These are phyloP conservation scores for Capreolus pygargus DNA, from an alignment of 2,113 vertebrate genomes.

Conservation along the genomic window DNA sequence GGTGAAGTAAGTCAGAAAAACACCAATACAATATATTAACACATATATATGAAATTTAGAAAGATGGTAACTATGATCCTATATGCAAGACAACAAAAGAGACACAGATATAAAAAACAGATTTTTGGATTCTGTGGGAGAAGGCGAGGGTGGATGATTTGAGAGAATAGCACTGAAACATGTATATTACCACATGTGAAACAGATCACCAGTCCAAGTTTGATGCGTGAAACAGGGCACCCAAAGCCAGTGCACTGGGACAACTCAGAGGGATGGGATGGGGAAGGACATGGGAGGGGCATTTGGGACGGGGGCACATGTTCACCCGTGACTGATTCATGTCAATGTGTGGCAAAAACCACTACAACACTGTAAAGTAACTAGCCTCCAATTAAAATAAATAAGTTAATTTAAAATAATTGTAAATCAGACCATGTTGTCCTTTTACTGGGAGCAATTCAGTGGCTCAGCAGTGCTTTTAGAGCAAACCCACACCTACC, in stretches of 20 bases:
- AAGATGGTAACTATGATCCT: neutral
- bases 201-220: neutral
- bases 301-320: neutral
- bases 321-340: accelerated
- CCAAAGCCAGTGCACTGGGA: neutral
- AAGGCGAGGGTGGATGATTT: neutral
- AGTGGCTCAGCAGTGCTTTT: neutral
- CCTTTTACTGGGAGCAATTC: neutral
- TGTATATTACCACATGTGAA: neutral
- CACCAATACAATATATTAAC: neutral
- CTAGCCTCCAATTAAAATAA: neutral
- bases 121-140: neutral
- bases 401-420: neutral
- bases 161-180: neutral
- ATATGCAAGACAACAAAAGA: neutral
- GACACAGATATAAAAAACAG: neutral
- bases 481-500: neutral
- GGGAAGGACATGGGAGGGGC: neutral
- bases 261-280: neutral
- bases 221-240: neutral
- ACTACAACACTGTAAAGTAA: neutral
- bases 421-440: neutral
- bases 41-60: neutral
- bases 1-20: neutral
- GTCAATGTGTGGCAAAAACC: neutral